Evolutionary conservation across 92 coral and sea anemone genomes (phyloP), one percentile per base, ranked within the genome.

Genomic region (Umimayanthus chanpuru): DNA sequence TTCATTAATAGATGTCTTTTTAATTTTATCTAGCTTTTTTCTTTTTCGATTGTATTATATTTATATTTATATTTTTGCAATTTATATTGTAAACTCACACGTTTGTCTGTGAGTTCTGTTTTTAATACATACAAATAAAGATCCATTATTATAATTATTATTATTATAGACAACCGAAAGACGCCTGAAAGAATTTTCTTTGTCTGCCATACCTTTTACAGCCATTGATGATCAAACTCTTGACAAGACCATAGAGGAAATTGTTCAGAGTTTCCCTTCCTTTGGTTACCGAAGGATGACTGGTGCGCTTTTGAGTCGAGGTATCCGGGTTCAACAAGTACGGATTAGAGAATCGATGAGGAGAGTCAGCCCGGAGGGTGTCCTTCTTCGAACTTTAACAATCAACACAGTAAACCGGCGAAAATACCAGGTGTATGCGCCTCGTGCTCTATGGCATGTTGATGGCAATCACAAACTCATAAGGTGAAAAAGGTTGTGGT

Each of bases 111-210:
- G n/a, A n/a, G n/a, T n/a, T n/a, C n/a, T n/a, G n/a, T n/a, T n/a
- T n/a, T n/a, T n/a, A n/a, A n/a, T n/a, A n/a, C n/a, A n/a, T n/a
- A n/a, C n/a, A n/a, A n/a, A n/a, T n/a, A n/a, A n/a, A n/a, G n/a
- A n/a, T n/a, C n/a, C n/a, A n/a, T n/a, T n/a, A n/a, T n/a, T n/a
- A n/a, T n/a, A n/a, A n/a, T n/a, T n/a, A n/a, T n/a, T n/a, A n/a
- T n/a, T n/a, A n/a, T n/a, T n/a, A n/a, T n/a, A n/a, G 30, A 91
- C 93, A 66, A 85, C 71, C 21, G 91, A 91, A 74, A 83, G 93
- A 32, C 89, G 93, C 29, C 28, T 88, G 15, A 83, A 40, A 28
- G 89, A 91, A 25, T 91, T 83, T 91, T 30, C 64, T 67, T 39
- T 91, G 5, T 55, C 86, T 23, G 79, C 89, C 14, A 76, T 32